These are phyloP conservation scores for Heliothis subflexa DNA, from an alignment of 1,140 invertebrate genomes.

Conservation along the genomic window DNA sequence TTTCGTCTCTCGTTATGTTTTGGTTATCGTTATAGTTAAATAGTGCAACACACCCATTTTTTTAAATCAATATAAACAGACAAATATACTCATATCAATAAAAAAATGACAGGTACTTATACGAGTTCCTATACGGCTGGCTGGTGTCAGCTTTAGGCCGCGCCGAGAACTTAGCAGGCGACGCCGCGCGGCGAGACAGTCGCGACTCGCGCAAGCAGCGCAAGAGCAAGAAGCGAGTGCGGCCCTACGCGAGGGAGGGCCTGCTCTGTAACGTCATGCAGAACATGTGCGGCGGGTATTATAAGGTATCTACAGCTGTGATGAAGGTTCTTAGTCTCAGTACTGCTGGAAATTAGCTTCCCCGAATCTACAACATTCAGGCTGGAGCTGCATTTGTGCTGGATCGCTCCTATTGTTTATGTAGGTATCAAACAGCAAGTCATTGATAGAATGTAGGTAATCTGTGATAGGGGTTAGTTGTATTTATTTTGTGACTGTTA, in stretches of 20 bases:
- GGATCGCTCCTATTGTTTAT: too few relatives aligned
- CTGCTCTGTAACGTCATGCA: conserved; percentile 95
- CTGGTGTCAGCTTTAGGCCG: conserved; percentile 95
- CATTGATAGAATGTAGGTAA: background rate
- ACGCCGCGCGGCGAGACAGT: conserved; percentile 57
- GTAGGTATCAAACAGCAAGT: background rate
- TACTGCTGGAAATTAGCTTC: too few relatives aligned
- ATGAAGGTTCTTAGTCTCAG: too few relatives aligned
- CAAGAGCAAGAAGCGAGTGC: conserved; percentile 91
- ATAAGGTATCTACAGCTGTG: conserved; percentile 89
- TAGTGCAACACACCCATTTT: background rate
- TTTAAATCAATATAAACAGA: background rate
- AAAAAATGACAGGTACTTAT: conserved; percentile 92
- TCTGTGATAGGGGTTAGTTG: too few relatives aligned
- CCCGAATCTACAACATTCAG: too few relatives aligned
- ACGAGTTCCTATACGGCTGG: conserved; percentile 98
- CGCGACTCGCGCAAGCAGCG: conserved; percentile 56
- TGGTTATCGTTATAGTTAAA: background rate
- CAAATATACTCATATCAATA: background rate
- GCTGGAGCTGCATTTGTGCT: too few relatives aligned
- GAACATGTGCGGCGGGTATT: conserved; percentile 97
- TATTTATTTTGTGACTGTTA: too few relatives aligned
- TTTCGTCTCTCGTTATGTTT: background rate
- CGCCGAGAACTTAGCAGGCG: conserved; percentile 94
- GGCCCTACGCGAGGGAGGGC: conserved; percentile 94